phyloP scores from a whole-genome alignment of 2,113 vertebrate genomes.

The Planiliza haematocheilus region DNA sequence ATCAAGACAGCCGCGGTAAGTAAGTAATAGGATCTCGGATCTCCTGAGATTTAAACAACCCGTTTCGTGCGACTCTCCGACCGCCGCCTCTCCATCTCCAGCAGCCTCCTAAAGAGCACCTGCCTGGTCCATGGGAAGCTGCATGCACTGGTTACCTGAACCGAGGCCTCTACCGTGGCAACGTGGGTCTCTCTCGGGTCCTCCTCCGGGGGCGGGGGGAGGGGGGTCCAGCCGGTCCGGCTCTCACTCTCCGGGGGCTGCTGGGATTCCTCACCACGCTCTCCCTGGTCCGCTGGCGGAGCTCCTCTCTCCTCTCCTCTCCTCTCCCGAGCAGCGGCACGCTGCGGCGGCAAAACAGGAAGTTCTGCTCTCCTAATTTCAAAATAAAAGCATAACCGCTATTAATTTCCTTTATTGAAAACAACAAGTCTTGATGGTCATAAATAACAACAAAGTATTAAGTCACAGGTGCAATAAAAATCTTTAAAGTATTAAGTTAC shows the following conservation, averaged over 20 bases:
- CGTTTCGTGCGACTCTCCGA: slow-evolving; percentile 27
- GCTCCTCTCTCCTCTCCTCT: slow-evolving; percentile 65
- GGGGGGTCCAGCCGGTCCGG: slow-evolving; percentile 74
- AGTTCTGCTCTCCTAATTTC: neutral
- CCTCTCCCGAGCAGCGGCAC: slow-evolving; percentile 52
- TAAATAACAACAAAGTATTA: no score
- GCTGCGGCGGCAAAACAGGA: slow-evolving; percentile 9
- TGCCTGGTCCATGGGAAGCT: slow-evolving; percentile 38
- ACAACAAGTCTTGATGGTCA: neutral
- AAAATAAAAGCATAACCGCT: slow-evolving; percentile 33
- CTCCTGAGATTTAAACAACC: slow-evolving; percentile 46
- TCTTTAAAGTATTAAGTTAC: no score
- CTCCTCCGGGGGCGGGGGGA: slow-evolving; percentile 62
- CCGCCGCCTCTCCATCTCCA: slow-evolving; percentile 57
- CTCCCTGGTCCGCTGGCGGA: slow-evolving; percentile 70
- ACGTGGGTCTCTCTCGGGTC: slow-evolving; percentile 76
- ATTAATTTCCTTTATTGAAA: neutral
- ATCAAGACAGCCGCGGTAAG: slow-evolving; percentile 21
- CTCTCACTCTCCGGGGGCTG: slow-evolving; percentile 71
- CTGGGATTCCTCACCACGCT: slow-evolving; percentile 76
- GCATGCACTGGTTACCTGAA: slow-evolving; percentile 75
- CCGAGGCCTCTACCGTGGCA: slow-evolving; percentile 78
- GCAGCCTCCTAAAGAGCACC: slow-evolving; percentile 44
- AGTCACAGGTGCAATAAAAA: no score
- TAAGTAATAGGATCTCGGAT: slow-evolving; percentile 49